phyloP scores from a whole-genome alignment of 2,888 invertebrate species.

The Limulus polyphemus region DNA sequence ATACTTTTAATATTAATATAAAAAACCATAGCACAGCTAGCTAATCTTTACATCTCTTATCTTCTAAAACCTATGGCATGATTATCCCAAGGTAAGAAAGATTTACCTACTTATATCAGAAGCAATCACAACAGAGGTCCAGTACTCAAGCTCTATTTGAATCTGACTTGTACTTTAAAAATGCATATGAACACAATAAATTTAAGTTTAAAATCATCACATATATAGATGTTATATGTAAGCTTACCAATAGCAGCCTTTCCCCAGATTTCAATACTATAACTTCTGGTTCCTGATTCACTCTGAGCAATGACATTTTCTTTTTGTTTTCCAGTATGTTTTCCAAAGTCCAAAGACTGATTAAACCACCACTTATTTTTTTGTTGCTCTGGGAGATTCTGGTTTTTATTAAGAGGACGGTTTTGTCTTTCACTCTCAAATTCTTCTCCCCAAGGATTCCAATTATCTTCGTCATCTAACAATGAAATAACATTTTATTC shows the following conservation, averaged over 20 bases:
- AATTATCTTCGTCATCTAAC: conserved; percentile 22
- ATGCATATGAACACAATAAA: neutral
- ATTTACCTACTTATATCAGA: too few species aligned
- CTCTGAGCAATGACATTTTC: conserved; percentile 1
- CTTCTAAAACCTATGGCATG: too few species aligned
- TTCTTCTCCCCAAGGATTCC: conserved; percentile 30
- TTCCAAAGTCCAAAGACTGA: conserved; percentile 17
- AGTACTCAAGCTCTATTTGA: too few species aligned
- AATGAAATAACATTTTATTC: neutral
- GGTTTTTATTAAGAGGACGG: conserved; percentile 1
- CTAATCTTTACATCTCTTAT: too few species aligned
- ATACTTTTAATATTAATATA: too few species aligned
- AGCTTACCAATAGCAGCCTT: conserved; percentile 36
- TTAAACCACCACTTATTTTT: conserved; percentile 19
- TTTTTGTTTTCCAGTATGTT: conserved; percentile 11
- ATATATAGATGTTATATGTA: neutral
- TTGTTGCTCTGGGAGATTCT: conserved; percentile 3
- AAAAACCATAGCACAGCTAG: too few species aligned
- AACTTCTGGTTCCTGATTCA: neutral
- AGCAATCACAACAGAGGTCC: too few species aligned
- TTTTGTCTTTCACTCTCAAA: conserved; percentile 20
- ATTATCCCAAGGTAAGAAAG: too few species aligned
- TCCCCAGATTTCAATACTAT: conserved; percentile 34
- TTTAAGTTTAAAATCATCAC: conserved; percentile 1
- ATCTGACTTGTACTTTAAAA: too few species aligned